Base-by-base conservation (phyloP, 2,888 invertebrate species). In the Bellardia bayeri region DNA sequence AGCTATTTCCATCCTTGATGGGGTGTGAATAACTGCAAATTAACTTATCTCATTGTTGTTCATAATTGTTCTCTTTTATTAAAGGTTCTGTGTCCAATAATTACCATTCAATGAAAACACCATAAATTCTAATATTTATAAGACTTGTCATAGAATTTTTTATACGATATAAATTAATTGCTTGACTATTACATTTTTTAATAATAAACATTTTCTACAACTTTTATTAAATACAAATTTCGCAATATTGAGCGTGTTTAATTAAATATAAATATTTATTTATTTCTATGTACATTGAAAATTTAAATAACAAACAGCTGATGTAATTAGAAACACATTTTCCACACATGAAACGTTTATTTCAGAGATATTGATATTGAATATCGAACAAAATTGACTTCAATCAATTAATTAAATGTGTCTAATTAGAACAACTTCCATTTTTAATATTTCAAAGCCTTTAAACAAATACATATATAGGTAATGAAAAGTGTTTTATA, bases 261-360 rank as follows among this genome's bases (percentile, higher is more conserved):
- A 45, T 56, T 23, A 1, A 23, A 23, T 23, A 23, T 56, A 56
- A 56, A 56, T 23, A 56, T 23, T 9, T 0, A 23, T 23, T 56
- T 56, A n/a, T 56, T 56, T 3, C 23, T 56, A 23, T 23, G 23
- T 23, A 23, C 23, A 56, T 6, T 56, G 23, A 56, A 16, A 56
- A 23, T 23, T 56, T 23, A 1, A 61, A 61, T 37, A 61, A 61
- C 30, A 33, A 4, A 61, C 37, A 37, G 2, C 16, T 61, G 37
- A 37, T 61, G 37, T 8, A 61, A 61, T 61, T 61, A 37, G 14
- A 33, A 33, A 61, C 33, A 33, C 61, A 61, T 61, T 61, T 37
- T 14, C 37, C 14, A 61, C 58, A 37, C 0, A 11, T 61, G 11
- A 7, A 33, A n/a, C 1, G 14, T 14, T 33, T 61, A 61, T 33